Evolutionary conservation across 2,113 vertebrate genomes (phyloP), one percentile per base, ranked within the genome.

Genomic region (Engraulis encrasicolus): DNA sequence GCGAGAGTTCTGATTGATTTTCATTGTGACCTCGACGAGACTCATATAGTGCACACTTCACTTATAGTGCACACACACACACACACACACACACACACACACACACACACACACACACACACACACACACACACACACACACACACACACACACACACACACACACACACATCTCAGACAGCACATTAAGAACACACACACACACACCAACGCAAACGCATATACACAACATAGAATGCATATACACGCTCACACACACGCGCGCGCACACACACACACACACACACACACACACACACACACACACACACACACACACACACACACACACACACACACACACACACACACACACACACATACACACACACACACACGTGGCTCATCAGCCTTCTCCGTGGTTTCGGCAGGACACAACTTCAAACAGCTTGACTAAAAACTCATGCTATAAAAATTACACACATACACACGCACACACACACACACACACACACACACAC

Each of bases 1-100:
- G 52, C 80, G 31, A 87, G 37, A 81, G 50, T 31, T 37, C 78
- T 31, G 52, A 81, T 58, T 50, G 34, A 85, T 82, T 85, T 45
- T 77, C 48, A 74, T 15, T 14, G 20, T 19, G 54, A 81, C 19
- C 36, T 78, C 74, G 5, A 79, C 12, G 18, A 74, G 66, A 34
- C 50, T 54, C 82, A 49, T 19, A n/a, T n/a, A n/a, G n/a, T n/a
- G n/a, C n/a, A n/a, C n/a, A n/a, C n/a, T n/a, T n/a, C n/a, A n/a
- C n/a, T n/a, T n/a, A n/a, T n/a, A n/a, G n/a, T n/a, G n/a, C n/a
- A 31, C 23, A 12, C 20, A 27, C 58, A 31, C 58, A 15, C 23
- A 27, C 58, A 66, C 50, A 54, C 50, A 1, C 50, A 19, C 15
- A 54, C 50, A 54, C 50, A 1, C 17, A 54, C 50, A n/a, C 50